Conservation (phyloP, 2,113 vertebrate genomes). For the Rynchops niger region DNA sequence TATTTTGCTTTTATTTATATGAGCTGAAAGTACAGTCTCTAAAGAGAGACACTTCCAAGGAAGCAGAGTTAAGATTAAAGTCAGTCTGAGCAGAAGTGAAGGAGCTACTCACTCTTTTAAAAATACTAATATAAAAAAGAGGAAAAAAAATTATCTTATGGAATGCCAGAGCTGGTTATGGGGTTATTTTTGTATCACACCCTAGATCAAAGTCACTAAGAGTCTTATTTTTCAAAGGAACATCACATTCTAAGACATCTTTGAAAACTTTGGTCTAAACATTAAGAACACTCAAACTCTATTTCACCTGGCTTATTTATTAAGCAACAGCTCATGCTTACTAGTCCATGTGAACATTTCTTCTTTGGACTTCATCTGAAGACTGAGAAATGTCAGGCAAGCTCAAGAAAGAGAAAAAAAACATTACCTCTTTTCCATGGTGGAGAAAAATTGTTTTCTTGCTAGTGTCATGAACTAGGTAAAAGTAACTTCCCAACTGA, state of each 20-base stretch:
- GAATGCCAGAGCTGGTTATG: not conserved
- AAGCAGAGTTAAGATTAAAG: slow-evolving; percentile 41
- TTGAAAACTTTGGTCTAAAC: slow-evolving; percentile 23
- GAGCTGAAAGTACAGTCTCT: not conserved
- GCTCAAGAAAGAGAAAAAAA: not conserved
- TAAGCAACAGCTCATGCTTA: slow-evolving; percentile 8
- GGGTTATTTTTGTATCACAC: slow-evolving; percentile 20
- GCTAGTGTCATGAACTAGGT: not conserved
- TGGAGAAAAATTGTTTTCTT: not conserved
- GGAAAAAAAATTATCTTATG: not conserved
- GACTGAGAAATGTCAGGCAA: not conserved
- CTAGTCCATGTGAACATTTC: not conserved
- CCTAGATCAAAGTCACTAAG: slow-evolving; percentile 39
- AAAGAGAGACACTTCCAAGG: not conserved
- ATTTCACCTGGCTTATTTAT: slow-evolving; percentile 49
- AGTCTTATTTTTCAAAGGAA: slow-evolving; percentile 41
- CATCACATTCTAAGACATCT: not conserved
- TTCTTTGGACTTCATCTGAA: not conserved
- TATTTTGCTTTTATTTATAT: not conserved
- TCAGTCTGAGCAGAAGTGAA: not conserved
- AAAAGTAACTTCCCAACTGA: not conserved
- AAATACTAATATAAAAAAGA: not conserved
- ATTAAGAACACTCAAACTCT: slow-evolving; percentile 31
- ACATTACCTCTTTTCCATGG: not conserved
- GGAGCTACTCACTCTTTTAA: not conserved